These are phyloP conservation scores for Theonella swinhoei DNA, from an alignment of 37 sponge, comb jelly and placozoan species.

Conservation along the genomic window DNA sequence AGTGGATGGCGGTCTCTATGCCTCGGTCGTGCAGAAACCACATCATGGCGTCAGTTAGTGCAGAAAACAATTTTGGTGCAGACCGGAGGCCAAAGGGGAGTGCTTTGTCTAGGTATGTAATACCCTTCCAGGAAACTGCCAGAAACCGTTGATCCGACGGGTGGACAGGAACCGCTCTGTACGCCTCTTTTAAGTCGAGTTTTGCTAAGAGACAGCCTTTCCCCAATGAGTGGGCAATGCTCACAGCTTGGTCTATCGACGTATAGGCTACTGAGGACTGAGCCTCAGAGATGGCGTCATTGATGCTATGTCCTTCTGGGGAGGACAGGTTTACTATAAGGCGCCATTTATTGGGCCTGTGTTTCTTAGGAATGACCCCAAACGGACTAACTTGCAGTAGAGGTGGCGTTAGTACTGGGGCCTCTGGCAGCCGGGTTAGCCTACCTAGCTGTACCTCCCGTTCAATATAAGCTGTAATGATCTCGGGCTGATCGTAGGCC, in stretches of 20 bases:
- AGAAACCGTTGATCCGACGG: no score
- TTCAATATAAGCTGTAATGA: neutral
- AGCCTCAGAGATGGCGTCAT: neutral
- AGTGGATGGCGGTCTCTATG: no score
- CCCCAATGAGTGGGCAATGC: neutral
- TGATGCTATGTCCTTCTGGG: neutral
- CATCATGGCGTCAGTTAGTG: constrained; percentile 5
- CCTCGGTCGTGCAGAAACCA: constrained; percentile 4
- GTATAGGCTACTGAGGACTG: neutral
- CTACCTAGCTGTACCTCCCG: neutral
- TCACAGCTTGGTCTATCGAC: neutral
- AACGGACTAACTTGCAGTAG: constrained; percentile 2
- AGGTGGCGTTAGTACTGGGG: neutral
- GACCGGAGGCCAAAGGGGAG: constrained; percentile 22
- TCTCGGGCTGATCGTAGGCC: constrained; percentile 7
- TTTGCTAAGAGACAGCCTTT: constrained; percentile 11
- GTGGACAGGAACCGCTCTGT: constrained; percentile 1
- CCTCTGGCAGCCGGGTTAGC: neutral
- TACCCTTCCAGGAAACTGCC: no score
- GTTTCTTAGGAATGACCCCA: constrained; percentile 1
- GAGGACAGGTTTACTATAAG: constrained; percentile 9
- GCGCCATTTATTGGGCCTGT: neutral
- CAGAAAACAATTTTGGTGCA: constrained; percentile 8
- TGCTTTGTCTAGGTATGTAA: no score
- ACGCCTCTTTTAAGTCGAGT: constrained; percentile 11